These are phyloP conservation scores for Labia minor DNA, from an alignment of 2,888 invertebrate genomes.

Conservation along the genomic window DNA sequence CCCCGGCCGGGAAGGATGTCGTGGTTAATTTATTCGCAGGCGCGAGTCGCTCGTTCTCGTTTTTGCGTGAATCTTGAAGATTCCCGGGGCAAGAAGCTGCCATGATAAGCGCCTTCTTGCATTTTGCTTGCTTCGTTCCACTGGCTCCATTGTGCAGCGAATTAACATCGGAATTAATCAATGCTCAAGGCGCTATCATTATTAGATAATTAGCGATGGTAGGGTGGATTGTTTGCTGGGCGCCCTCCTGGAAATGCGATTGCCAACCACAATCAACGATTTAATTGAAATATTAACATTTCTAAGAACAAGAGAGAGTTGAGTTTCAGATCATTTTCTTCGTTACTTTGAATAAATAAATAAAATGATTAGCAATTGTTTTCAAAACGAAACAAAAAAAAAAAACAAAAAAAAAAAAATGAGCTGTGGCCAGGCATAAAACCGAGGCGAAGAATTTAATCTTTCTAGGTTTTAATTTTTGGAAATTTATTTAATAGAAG, in stretches of 20 bases:
- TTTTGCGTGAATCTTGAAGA: background rate
- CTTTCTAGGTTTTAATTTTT: too few species aligned
- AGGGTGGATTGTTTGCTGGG: background rate
- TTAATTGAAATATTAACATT: background rate
- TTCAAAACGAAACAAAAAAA: too few species aligned
- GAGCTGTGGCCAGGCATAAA: too few species aligned
- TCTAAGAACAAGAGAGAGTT: too few species aligned
- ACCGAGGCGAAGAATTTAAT: too few species aligned
- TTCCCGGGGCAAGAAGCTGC: background rate
- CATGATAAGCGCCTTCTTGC: background rate
- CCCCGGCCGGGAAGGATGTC: background rate
- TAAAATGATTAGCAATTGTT: too few species aligned
- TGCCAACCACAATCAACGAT: background rate
- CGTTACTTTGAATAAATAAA: too few species aligned
- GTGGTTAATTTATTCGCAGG: background rate
- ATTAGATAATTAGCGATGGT: background rate
- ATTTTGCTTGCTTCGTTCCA: background rate
- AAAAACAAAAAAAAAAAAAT: too few species aligned
- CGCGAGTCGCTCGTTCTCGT: background rate
- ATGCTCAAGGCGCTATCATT: background rate
- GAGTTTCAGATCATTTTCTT: too few species aligned
- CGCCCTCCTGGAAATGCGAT: background rate
- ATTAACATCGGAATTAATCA: background rate
- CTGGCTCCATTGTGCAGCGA: slow-evolving; percentile 1
- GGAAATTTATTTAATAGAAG: too few species aligned